Conservation (phyloP, 1,140 invertebrate species). For the Bombus ignitus region DNA sequence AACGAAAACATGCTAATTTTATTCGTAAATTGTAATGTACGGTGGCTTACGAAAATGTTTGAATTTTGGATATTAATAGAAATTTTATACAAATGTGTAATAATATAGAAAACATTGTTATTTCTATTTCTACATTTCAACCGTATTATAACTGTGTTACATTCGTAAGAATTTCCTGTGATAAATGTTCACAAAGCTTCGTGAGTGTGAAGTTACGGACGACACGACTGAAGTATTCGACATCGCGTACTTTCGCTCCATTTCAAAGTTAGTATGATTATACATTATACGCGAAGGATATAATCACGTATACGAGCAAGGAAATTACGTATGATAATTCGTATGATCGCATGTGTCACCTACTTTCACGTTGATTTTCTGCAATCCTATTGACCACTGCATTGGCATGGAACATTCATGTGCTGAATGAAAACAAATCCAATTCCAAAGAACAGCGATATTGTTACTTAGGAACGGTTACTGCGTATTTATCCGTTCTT, state of each 20-base stretch:
- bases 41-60: no score
- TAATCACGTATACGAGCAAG: background rate
- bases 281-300: background rate
- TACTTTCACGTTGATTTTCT: slow-evolving; percentile 28
- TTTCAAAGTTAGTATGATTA: background rate
- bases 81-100: no score
- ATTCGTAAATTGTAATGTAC: background rate
- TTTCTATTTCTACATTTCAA: no score
- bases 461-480: background rate
- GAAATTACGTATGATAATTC: slow-evolving; percentile 43
- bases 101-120: no score
- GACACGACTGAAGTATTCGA: background rate
- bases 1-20: background rate
- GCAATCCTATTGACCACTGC: background rate
- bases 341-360: slow-evolving; percentile 37
- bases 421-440: background rate
- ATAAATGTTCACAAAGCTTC: background rate
- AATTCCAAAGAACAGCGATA: background rate
- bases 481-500: background rate
- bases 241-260: background rate
- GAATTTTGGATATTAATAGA: no score
- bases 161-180: no score
- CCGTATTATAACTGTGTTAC: no score
- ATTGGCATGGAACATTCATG: background rate
- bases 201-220: background rate